A percentile compares a stretch with the other conserved stretches of the same genome.
Evolutionary conservation across 1,140 invertebrate genomes (phyloP).

Genomic region (Drosophila subobscura): DNA sequence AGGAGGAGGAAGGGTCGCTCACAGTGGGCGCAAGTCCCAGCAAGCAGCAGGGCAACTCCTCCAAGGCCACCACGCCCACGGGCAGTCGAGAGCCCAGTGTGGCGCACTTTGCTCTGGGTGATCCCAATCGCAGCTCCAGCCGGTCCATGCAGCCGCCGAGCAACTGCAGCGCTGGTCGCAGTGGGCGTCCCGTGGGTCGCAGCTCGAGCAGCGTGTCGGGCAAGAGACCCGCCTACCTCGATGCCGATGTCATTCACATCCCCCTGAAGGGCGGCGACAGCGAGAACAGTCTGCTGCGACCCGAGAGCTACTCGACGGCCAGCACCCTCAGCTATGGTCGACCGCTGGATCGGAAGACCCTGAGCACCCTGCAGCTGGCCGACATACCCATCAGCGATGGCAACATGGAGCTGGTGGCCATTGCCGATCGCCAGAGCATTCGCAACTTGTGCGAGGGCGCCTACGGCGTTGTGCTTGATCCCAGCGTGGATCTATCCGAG

Average conservation of each 20-base stretch:
- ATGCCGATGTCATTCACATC: conserved; percentile 86
- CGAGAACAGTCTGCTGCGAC: conserved; percentile 65
- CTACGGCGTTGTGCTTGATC: conserved; percentile 76
- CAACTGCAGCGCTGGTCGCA: conserved; percentile 37
- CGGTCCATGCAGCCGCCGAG: conserved; percentile 65
- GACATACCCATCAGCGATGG: conserved; percentile 81
- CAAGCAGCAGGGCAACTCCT: conserved; percentile 17
- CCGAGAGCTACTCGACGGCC: conserved; percentile 74
- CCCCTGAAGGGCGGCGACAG: conserved; percentile 85
- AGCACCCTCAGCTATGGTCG: conserved; percentile 75
- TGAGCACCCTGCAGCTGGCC: conserved; percentile 81
- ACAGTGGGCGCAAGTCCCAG: conserved; percentile 22
- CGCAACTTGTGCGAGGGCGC: conserved; percentile 79
- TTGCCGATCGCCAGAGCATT: conserved; percentile 81
- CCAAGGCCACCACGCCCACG: conserved; percentile 55
- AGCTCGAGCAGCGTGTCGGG: conserved; percentile 86
- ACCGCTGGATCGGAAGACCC: conserved; percentile 76
- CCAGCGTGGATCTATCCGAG: conserved; percentile 88
- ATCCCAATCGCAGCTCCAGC: conserved; percentile 75
- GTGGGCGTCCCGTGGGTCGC: conserved; percentile 84
- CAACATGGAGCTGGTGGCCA: conserved; percentile 82
- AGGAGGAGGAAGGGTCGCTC: conserved; percentile 43
- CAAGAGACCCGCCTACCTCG: conserved; percentile 83
- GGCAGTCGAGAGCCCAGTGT: conserved; percentile 71
- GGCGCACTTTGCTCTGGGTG: conserved; percentile 56